Evolutionary conservation across 2,888 invertebrate species (phyloP).

Genomic region (Deroplatys truncata): DNA sequence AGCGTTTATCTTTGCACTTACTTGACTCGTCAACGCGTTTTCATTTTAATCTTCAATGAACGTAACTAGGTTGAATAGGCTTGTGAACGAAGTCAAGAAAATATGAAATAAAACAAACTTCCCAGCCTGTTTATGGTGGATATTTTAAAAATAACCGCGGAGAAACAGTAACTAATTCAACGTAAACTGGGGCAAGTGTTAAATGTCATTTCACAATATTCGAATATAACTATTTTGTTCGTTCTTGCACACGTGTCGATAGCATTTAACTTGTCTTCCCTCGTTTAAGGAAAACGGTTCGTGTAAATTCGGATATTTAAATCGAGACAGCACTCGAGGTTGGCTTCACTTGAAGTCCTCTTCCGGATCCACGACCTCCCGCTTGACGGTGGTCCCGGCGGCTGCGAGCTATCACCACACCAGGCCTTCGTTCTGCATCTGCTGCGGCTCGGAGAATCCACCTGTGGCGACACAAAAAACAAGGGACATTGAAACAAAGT

Average conservation of each 20-base stretch:
- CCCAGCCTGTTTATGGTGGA: neutral
- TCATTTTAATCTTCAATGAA: neutral
- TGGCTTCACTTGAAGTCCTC: neutral
- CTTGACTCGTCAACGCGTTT: neutral
- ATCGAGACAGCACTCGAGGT: neutral
- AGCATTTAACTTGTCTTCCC: too few relatives aligned
- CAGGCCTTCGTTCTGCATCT: constrained; percentile 67
- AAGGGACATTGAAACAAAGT: neutral
- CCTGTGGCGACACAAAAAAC: constrained; percentile 40
- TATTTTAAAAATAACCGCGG: neutral
- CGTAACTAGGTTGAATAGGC: neutral
- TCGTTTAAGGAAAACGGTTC: neutral
- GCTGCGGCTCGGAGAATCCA: constrained; percentile 63
- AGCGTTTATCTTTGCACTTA: neutral
- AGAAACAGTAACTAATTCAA: neutral
- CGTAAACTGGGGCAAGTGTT: too few relatives aligned
- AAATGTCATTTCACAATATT: too few relatives aligned
- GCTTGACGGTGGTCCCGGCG: neutral
- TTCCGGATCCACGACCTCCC: neutral
- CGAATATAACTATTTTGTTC: too few relatives aligned
- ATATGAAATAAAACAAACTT: neutral
- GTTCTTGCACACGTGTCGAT: neutral
- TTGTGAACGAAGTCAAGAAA: too few relatives aligned
- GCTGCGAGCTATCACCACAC: constrained; percentile 54
- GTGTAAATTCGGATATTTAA: neutral